These are phyloP conservation scores for Trichacis sp. DNA, from an alignment of 2,888 invertebrate genomes.

Conservation along the genomic window DNA sequence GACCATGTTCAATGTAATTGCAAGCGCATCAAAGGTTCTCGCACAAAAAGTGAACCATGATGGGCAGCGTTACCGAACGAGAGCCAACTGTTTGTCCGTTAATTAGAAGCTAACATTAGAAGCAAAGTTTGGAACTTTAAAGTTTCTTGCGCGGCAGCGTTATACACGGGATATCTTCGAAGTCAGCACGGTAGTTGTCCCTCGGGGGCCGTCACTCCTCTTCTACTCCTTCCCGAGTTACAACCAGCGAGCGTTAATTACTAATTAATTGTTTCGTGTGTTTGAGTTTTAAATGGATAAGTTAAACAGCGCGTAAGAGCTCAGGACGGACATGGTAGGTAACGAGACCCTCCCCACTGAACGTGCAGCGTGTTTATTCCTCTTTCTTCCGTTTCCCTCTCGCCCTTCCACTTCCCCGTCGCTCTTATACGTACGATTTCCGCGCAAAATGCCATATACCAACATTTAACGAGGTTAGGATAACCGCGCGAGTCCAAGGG, in stretches of 20 bases:
- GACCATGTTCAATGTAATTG: too few relatives aligned
- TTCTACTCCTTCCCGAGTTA: conserved; percentile 23
- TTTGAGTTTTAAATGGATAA: conserved; percentile 66
- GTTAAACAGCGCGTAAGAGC: conserved; percentile 59
- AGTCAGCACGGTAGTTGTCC: conserved; percentile 38
- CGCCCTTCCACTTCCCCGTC: conserved; percentile 11
- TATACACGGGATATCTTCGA: conserved; percentile 41
- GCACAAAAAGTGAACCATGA: conserved; percentile 23
- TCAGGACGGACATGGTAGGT: conserved; percentile 37
- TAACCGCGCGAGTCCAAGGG: conserved; percentile 49
- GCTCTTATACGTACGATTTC: conserved; percentile 36
- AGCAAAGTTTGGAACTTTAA: conserved; percentile 65
- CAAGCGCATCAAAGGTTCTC: too few relatives aligned
- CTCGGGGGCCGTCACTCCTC: conserved; percentile 40
- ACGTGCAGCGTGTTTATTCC: conserved; percentile 8
- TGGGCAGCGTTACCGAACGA: conserved; percentile 53
- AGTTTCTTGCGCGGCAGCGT: conserved; percentile 62
- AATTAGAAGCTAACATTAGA: conserved; percentile 68
- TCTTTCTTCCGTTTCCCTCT: conserved; percentile 17
- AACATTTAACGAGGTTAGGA: conserved; percentile 54
- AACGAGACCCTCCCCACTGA: conserved; percentile 27
- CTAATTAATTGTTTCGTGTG: conserved; percentile 67
- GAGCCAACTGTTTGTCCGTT: conserved; percentile 66
- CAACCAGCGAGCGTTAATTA: conserved; percentile 61
- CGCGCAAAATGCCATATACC: conserved; percentile 40